These are phyloP conservation scores for Lypha dubia DNA, from an alignment of 2,888 invertebrate species.

Conservation along the genomic window DNA sequence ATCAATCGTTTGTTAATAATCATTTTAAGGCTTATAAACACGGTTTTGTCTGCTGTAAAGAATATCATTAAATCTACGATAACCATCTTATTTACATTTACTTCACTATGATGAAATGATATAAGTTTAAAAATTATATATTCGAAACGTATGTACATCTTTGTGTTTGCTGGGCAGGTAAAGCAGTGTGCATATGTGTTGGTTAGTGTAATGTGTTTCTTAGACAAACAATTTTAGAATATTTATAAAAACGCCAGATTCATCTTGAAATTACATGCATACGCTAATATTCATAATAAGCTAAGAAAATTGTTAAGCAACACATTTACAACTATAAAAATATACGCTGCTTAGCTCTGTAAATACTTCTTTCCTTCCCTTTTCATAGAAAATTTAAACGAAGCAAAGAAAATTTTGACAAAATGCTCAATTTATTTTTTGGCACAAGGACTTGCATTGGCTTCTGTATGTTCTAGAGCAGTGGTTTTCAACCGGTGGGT, in stretches of 20 bases:
- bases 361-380: neutral
- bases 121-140: no score
- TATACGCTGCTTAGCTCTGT: conserved; percentile 6
- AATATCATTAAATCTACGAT: no score
- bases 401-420: conserved; percentile 55
- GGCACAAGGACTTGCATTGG: conserved; percentile 60
- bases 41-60: no score
- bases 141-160: no score
- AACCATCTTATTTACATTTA: no score
- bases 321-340: conserved; percentile 10
- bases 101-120: no score
- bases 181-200: neutral
- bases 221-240: neutral
- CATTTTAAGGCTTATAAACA: no score
- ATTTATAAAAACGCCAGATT: neutral
- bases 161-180: neutral
- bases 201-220: conserved; percentile 9
- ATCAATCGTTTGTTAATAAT: no score
- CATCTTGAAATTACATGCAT: neutral
- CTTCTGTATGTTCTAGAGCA: conserved; percentile 28
- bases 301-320: conserved; percentile 47
- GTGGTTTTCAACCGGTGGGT: no score
- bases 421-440: conserved; percentile 66
- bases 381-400: neutral
- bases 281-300: conserved; percentile 54